A percentile compares a stretch with the other conserved stretches of the same genome.
phyloP scores from a whole-genome alignment of 2,797 vertebrate species.

The Bufotes viridis region DNA sequence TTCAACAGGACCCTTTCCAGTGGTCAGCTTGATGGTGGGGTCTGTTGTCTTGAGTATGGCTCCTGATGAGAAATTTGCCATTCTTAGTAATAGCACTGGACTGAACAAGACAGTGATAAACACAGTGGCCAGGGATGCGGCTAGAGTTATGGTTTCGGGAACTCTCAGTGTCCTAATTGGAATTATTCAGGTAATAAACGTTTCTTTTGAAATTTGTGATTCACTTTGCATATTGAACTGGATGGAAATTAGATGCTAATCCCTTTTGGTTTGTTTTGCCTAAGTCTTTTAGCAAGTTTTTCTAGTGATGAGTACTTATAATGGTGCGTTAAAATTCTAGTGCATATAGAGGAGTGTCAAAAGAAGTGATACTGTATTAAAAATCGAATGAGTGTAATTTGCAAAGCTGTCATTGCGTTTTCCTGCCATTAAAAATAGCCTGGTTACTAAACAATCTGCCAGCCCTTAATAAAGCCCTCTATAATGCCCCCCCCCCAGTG shows the following conservation, averaged over 20 bases:
- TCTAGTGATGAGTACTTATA: background rate
- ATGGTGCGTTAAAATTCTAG: background rate
- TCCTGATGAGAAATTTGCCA: constrained; percentile 76
- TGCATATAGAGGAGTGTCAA: background rate
- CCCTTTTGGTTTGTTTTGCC: background rate
- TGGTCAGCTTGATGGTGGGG: constrained; percentile 88
- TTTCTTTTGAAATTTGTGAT: background rate
- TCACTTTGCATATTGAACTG: background rate
- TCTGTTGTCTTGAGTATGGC: constrained; percentile 81
- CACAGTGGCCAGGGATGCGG: constrained; percentile 74
- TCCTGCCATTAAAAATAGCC: too few species aligned
- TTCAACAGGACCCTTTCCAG: constrained; percentile 82
- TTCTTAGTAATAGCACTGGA: constrained; percentile 73
- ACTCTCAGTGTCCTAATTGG: constrained; percentile 84
- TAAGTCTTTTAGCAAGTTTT: background rate
- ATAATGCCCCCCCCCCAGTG: too few species aligned
- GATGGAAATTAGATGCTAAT: background rate
- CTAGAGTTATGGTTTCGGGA: constrained; percentile 78
- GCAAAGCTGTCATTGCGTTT: too few species aligned
- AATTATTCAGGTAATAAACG: constrained; percentile 82
- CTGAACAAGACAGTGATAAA: constrained; percentile 74
- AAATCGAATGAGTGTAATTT: too few species aligned
- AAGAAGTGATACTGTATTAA: background rate
- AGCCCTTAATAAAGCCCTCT: too few species aligned
- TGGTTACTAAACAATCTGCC: too few species aligned